Percentiles rank a stretch among this genome's conserved stretches.
These are phyloP conservation scores for Misgurnus mizolepis DNA, from an alignment of 2,113 vertebrate genomes.

Conservation along the genomic window DNA sequence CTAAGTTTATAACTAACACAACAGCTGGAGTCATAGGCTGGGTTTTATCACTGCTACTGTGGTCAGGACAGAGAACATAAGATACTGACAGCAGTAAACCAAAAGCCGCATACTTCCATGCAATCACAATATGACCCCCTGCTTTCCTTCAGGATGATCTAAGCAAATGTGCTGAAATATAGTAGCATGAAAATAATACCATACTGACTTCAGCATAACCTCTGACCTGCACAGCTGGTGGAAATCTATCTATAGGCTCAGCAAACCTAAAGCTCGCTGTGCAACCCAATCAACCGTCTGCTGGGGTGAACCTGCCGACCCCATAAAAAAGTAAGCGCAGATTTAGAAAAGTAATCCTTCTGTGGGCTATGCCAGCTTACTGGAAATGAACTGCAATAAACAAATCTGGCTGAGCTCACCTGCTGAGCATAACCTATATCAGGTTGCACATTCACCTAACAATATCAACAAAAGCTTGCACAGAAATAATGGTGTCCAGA, in stretches of 20 bases:
- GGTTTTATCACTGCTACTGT: not conserved
- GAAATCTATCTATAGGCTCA: constrained; percentile 24
- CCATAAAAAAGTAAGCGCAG: not conserved
- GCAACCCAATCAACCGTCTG: not conserved
- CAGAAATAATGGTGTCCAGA: constrained; percentile 36
- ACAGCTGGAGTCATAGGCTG: constrained; percentile 32
- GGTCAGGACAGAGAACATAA: constrained; percentile 3
- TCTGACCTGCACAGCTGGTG: constrained; percentile 38
- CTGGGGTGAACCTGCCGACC: not conserved
- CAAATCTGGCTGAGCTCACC: constrained; percentile 45
- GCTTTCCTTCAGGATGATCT: not conserved
- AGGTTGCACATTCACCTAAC: constrained; percentile 32
- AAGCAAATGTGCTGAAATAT: not conserved
- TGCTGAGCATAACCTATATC: constrained; percentile 56
- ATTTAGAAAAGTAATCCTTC: not conserved
- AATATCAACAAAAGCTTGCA: not conserved
- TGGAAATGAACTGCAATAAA: not conserved
- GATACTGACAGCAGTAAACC: not conserved
- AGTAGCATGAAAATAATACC: not conserved
- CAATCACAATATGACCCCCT: not conserved
- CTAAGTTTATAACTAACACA: constrained; percentile 41
- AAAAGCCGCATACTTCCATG: not conserved
- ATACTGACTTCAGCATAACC: not conserved
- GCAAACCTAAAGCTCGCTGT: not conserved
- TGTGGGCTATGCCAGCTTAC: not conserved